Percentiles rank a stretch among this genome's conserved stretches.
These are phyloP conservation scores for Palaemon carinicauda DNA, from an alignment of 1,140 invertebrate genomes.

Conservation along the genomic window DNA sequence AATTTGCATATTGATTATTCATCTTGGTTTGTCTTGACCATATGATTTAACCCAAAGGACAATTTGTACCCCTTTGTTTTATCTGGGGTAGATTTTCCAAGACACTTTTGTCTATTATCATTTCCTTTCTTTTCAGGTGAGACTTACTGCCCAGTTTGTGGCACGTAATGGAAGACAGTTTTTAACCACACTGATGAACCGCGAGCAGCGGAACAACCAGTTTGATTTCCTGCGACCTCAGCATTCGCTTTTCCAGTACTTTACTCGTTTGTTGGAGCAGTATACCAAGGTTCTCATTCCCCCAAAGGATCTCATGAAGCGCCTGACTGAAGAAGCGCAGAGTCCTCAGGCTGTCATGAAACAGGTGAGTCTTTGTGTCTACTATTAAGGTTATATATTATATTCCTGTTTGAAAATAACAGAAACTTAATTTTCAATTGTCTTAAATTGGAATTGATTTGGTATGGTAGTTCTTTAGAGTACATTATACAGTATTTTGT, in stretches of 20 bases:
- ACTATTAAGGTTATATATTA: no score
- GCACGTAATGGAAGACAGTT: conserved; percentile 98
- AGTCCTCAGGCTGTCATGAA: conserved; percentile 83
- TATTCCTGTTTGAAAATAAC: no score
- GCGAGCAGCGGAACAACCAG: conserved; percentile 97
- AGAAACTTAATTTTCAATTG: no score
- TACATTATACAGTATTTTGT: no score
- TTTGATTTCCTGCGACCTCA: conserved; percentile 99
- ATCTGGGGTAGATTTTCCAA: no score
- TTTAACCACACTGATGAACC: conserved; percentile 96
- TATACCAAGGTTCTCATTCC: conserved; percentile 97
- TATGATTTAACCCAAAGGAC: no score
- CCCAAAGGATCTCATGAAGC: conserved; percentile 86
- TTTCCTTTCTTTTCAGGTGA: conserved; percentile 78
- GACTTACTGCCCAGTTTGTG: conserved; percentile 98
- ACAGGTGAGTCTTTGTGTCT: conserved; percentile 70
- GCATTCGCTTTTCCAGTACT: conserved; percentile 98
- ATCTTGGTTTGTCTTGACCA: no score
- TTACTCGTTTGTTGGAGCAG: conserved; percentile 97
- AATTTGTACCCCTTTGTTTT: no score
- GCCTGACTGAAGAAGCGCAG: conserved; percentile 80
- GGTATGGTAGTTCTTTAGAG: no score
- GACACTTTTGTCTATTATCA: conserved; percentile 24
- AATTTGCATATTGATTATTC: no score
- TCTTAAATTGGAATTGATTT: no score